Evolutionary conservation across 1,140 invertebrate genomes (phyloP), one percentile per base, ranked within the genome.

Genomic region (Anastrepha obliqua): DNA sequence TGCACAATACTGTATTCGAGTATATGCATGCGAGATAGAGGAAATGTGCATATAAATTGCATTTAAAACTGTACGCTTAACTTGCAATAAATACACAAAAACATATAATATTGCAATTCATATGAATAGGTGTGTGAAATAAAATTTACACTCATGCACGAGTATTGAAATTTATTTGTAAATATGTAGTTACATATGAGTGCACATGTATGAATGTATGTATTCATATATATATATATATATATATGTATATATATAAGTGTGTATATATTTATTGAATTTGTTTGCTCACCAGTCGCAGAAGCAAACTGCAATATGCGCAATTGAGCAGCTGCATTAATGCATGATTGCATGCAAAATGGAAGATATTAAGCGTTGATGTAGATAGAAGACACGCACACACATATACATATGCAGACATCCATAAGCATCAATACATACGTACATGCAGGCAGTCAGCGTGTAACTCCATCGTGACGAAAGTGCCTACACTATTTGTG

Each of bases 291-390:
- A 29, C 3, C 42, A 3, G n/a, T 58, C 17, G 8, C 17, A 58
- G n/a, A 15, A 55, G 8, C 47, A 81, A 55, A 81, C 74, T 55
- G 74, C 74, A 81, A 81, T 81, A 81, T 81, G 74, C 74, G 74
- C 74, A 81, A 81, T 81, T 81, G 74, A 81, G 74, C 74, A 55
- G 47, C 74, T 20, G 70, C 70, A 74, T 74, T 81, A 81, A 81
- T 81, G 74, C 47, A 81, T 81, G 47, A 81, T 55, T 81, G 74
- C 74, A 55, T 81, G 20, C 74, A 81, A 81, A 81, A 47, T 81
- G 74, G 17, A 13, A 81, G 47, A 81, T 55, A 81, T 81, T 47
- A 55, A 81, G 39, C 74, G 74, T n/a, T 81, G 51, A 55, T 81
- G 20, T 29, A 20, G 9, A n/a, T 55, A 51, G 15, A 81, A 62